These are phyloP conservation scores for Urosaurus nigricauda DNA, from an alignment of 2,797 vertebrate genomes.

Conservation along the genomic window DNA sequence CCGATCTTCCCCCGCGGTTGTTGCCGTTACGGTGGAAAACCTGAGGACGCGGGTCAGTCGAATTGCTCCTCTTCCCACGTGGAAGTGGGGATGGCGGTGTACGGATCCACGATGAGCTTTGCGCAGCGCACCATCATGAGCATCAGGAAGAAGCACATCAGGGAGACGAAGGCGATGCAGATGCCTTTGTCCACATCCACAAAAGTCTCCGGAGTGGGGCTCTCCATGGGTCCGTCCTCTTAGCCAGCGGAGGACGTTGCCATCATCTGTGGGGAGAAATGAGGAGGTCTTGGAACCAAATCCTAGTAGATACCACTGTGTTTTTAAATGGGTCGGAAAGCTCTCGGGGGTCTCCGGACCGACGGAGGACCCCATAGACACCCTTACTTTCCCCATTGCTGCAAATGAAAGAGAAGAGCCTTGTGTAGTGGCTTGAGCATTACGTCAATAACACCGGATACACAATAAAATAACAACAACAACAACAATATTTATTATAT, in stretches of 20 bases:
- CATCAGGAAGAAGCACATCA: conserved; percentile 87
- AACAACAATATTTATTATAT: no score
- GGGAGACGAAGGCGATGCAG: conserved; percentile 84
- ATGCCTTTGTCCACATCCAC: conserved; percentile 89
- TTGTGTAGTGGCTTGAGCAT: no score
- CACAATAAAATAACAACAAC: no score
- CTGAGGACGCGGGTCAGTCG: not conserved
- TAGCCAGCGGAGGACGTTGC: no score
- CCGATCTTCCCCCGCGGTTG: not conserved
- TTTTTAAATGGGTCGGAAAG: no score
- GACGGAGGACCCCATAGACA: no score
- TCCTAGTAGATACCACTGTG: no score
- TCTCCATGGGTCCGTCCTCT: conserved; percentile 60
- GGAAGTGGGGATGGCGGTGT: conserved; percentile 87
- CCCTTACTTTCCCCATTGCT: no score
- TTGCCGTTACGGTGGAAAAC: not conserved
- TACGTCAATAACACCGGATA: no score
- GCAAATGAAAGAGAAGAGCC: no score
- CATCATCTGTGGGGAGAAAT: not conserved
- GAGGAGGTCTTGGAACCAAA: no score
- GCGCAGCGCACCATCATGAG: conserved; percentile 89
- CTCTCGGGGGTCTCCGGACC: no score
- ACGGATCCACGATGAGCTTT: conserved; percentile 89
- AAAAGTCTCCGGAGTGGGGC: not conserved
- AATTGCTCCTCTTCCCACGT: conserved; percentile 88